These are phyloP conservation scores for Amitus sp. DNA, from an alignment of 2,888 invertebrate genomes.

Conservation along the genomic window DNA sequence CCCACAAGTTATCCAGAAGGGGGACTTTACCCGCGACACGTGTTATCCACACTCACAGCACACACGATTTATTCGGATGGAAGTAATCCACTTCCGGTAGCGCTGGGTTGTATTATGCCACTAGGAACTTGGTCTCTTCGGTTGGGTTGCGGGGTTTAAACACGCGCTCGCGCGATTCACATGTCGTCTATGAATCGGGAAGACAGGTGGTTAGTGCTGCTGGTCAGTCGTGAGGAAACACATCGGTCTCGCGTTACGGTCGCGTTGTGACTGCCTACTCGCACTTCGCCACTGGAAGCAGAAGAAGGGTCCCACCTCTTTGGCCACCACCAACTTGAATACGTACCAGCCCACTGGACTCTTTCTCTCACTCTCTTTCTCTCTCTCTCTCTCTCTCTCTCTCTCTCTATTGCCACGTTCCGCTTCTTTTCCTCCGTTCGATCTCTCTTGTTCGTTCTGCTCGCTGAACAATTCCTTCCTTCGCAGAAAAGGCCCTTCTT, in stretches of 20 bases:
- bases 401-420: constrained; percentile 32
- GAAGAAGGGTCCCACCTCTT: constrained; percentile 64
- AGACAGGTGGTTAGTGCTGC: no score
- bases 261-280: constrained; percentile 64
- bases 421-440: constrained; percentile 15
- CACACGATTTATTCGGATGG: not conserved
- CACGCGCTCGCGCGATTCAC: constrained; percentile 11
- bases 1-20: constrained; percentile 3
- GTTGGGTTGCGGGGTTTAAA: not conserved
- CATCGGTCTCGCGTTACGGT: constrained; percentile 56
- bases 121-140: constrained; percentile 17
- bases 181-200: constrained; percentile 27
- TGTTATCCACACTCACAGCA: not conserved
- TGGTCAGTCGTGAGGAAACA: constrained; percentile 38
- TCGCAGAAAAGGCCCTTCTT: not conserved
- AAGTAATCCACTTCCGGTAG: not conserved
- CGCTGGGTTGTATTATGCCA: not conserved
- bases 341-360: constrained; percentile 65
- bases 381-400: constrained; percentile 55
- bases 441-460: constrained; percentile 18
- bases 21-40: not conserved
- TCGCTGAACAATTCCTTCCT: constrained; percentile 8
- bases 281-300: constrained; percentile 56
- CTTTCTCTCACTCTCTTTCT: constrained; percentile 51
- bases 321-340: constrained; percentile 63